phyloP scores from a whole-genome alignment of 2,113 vertebrate species.

The Etia nguti region DNA sequence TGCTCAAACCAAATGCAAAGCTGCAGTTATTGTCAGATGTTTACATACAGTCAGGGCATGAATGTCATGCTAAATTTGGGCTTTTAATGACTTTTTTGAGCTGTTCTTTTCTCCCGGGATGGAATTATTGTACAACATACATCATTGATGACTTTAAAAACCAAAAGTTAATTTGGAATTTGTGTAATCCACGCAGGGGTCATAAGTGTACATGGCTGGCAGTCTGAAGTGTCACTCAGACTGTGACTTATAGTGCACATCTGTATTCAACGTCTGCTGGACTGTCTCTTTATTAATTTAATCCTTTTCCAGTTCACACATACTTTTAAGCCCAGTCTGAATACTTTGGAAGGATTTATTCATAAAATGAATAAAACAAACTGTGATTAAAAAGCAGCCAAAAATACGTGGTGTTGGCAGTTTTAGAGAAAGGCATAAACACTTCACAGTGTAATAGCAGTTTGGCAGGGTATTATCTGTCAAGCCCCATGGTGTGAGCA shows the following conservation, averaged over 20 bases:
- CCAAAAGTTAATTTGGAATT: too few species aligned
- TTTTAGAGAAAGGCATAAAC: background rate
- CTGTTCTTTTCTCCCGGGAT: background rate
- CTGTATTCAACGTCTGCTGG: background rate
- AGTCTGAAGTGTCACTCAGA: background rate
- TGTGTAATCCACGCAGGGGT: too few species aligned
- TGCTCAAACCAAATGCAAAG: background rate
- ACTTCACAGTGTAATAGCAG: background rate
- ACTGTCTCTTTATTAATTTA: background rate
- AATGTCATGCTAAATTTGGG: background rate
- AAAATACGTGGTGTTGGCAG: background rate
- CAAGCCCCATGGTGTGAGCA: too few species aligned
- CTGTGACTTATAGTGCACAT: background rate
- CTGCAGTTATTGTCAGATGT: background rate
- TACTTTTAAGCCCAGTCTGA: background rate
- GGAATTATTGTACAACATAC: background rate
- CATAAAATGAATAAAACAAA: background rate
- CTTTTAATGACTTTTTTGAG: fast-evolving
- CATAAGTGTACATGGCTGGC: too few species aligned
- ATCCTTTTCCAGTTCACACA: background rate
- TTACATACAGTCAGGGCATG: background rate
- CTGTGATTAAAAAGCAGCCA: background rate
- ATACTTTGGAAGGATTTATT: background rate
- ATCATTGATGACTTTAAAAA: background rate
- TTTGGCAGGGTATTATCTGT: background rate